Evolutionary conservation across 2,888 invertebrate species (phyloP), one percentile per base, ranked within the genome.

Genomic region (Mellilla xanthometata): DNA sequence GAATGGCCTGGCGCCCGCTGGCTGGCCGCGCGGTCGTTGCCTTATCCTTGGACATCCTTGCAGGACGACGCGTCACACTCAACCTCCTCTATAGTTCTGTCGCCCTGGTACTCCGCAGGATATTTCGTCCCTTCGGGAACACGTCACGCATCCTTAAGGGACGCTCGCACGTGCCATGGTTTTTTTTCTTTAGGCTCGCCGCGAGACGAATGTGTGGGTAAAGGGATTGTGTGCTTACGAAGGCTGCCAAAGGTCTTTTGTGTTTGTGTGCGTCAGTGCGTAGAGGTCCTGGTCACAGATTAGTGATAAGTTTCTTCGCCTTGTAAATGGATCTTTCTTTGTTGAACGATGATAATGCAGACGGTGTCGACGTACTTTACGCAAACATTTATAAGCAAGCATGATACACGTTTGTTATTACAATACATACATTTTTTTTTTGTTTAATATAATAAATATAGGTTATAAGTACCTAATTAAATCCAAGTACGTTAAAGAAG

Each of bases 101-200:
- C 62, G 62, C 73, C 89, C 82, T 90, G 72, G 89, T 90, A 84
- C 48, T 65, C 71, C 69, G 83, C 90, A 90, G 90, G 90, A 90
- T 90, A 90, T 86, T 90, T 90, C 74, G 89, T 90, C 90, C 90
- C 90, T 90, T 90, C 87, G 90, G 90, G 90, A 90, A 81, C 77
- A 72, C 63, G 69, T 66, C 63, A 59, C 60, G 54, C 60, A 71
- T 79, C 76, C 79, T 76, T 78, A 80, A 81, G 80, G 83, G 82
- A 72, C 58, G 38, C 33, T 32, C 39, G 48, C 35, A 54, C 49
- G 48, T 50, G 46, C 28, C 36, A 1, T 22, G 19, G 33, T 38
- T 54, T 58, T 53, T 48, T 56, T 48, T 48, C 33, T 24, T 38
- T 42, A 41, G 47, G 47, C 41, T 29, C 12, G 10, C 3, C 13